These are phyloP conservation scores for Tolypeutes matacus DNA, from an alignment of 2,797 vertebrate species.

Conservation along the genomic window DNA sequence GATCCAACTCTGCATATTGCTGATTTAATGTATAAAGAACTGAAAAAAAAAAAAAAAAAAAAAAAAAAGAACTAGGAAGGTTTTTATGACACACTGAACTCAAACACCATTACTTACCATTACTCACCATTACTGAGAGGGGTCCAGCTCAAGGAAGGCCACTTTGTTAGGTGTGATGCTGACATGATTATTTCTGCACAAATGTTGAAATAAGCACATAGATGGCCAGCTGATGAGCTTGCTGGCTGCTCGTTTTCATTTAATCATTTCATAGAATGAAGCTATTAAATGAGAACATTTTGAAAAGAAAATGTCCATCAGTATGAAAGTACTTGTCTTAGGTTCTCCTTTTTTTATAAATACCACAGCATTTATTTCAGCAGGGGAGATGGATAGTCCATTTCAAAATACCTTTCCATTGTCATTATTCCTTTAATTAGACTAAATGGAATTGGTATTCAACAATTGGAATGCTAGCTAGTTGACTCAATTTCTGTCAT, in stretches of 20 bases:
- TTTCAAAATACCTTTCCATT: slow-evolving; percentile 40
- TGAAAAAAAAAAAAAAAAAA: neutral
- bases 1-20: neutral
- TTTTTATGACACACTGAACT: neutral
- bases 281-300: slow-evolving; percentile 59
- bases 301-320: slow-evolving; percentile 37
- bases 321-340: slow-evolving; percentile 23
- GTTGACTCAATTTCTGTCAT: neutral
- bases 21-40: neutral
- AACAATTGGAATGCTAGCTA: neutral
- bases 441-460: slow-evolving; percentile 20
- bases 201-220: slow-evolving; percentile 36
- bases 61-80: neutral
- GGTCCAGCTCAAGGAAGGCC: neutral
- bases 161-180: neutral
- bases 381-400: neutral
- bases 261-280: slow-evolving; percentile 34
- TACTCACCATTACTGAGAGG: neutral
- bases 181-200: slow-evolving; percentile 19
- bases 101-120: too few species aligned
- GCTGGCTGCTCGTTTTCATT: slow-evolving; percentile 40
- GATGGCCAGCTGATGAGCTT: slow-evolving; percentile 21
- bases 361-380: slow-evolving; percentile 10
- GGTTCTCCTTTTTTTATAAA: slow-evolving; percentile 21
- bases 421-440: slow-evolving; percentile 50